Evolutionary conservation across 2,797 vertebrate species (phyloP).

Genomic region (Phoxinus dragarum): DNA sequence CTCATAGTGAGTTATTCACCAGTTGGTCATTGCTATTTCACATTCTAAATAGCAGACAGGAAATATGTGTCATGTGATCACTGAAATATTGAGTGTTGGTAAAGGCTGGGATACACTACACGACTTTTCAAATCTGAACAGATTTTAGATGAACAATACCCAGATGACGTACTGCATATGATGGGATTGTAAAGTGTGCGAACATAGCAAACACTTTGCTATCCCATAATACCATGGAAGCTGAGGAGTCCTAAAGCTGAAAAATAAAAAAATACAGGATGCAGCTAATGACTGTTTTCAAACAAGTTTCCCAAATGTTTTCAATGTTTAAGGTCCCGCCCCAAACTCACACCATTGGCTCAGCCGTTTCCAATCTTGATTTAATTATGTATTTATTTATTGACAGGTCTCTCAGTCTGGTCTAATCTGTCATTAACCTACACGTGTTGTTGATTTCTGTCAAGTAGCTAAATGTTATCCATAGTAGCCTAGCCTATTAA

Average conservation of each 20-base stretch:
- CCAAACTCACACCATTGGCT: background rate
- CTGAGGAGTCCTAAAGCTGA: no score
- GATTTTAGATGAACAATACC: background rate
- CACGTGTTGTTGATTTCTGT: background rate
- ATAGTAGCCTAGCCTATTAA: background rate
- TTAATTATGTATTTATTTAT: no score
- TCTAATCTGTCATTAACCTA: background rate
- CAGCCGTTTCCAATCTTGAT: background rate
- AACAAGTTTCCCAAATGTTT: background rate
- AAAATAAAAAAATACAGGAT: no score
- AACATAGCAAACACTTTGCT: no score
- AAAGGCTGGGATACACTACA: background rate
- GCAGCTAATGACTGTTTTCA: background rate
- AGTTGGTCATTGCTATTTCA: no score
- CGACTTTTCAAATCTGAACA: background rate
- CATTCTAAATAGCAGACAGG: background rate
- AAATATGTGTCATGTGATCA: background rate
- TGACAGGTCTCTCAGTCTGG: background rate
- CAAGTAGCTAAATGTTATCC: background rate
- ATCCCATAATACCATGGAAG: no score
- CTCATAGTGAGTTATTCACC: no score
- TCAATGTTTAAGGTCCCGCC: background rate
- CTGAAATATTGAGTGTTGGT: background rate
- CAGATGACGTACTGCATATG: no score
- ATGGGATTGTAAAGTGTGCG: no score